Evolutionary conservation across 2,113 vertebrate species (phyloP).

Genomic region (Leptobrachium leishanense): DNA sequence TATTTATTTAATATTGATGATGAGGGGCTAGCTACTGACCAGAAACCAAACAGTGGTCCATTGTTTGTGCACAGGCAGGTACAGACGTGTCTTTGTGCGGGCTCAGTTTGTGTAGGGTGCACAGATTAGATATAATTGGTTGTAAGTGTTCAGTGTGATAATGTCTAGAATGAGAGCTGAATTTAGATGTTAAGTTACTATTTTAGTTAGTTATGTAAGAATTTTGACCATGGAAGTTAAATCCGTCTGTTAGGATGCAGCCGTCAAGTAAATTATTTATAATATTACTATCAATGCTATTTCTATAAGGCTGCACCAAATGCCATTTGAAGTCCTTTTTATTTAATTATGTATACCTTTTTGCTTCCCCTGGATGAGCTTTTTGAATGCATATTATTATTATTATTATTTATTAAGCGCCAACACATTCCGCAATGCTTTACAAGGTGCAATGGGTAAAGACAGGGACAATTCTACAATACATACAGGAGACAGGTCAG

Average conservation of each 20-base stretch:
- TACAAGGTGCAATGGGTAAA: too few species aligned
- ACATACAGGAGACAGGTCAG: too few species aligned
- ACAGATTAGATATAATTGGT: constrained; percentile 25
- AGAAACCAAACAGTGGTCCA: neutral
- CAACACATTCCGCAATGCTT: too few species aligned
- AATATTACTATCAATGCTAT: neutral
- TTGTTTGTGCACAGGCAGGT: neutral
- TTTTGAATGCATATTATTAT: too few species aligned
- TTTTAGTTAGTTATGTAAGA: neutral
- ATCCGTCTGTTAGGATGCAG: neutral
- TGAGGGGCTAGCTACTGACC: neutral
- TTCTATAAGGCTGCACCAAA: neutral
- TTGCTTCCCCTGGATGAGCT: too few species aligned
- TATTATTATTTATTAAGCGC: too few species aligned
- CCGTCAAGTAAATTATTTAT: neutral
- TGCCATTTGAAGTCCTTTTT: too few species aligned
- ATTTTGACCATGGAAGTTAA: neutral
- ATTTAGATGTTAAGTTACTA: neutral
- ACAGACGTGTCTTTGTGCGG: constrained; percentile 1
- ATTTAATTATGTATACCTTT: too few species aligned
- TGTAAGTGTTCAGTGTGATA: neutral
- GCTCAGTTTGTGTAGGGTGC: neutral
- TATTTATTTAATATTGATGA: constrained; percentile 7
- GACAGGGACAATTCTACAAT: too few species aligned
- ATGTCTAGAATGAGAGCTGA: neutral